These are phyloP conservation scores for Chelon auratus DNA, from an alignment of 2,797 vertebrate genomes.

Conservation along the genomic window DNA sequence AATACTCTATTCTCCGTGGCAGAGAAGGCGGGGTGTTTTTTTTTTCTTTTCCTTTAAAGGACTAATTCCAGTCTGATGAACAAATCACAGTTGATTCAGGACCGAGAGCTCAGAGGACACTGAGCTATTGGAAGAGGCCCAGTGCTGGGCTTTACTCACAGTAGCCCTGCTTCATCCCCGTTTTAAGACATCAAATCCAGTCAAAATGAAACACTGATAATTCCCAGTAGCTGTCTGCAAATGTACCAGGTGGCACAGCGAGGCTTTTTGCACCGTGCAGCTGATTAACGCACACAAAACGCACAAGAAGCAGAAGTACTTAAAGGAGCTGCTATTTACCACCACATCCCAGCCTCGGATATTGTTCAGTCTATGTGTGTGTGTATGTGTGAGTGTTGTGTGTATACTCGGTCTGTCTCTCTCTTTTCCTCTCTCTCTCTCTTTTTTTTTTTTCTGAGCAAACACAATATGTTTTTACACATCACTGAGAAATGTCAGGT, in stretches of 20 bases:
- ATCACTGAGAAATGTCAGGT: constrained; percentile 85
- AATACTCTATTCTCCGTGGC: constrained; percentile 43
- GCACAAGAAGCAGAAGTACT: constrained; percentile 27
- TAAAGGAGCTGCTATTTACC: constrained; percentile 33
- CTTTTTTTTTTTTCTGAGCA: constrained; percentile 66
- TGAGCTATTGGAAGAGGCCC: constrained; percentile 68
- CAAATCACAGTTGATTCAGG: constrained; percentile 67
- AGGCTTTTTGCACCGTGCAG: constrained; percentile 49
- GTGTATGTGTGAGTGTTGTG: constrained; percentile 18
- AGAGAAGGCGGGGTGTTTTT: not conserved
- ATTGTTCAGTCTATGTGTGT: constrained; percentile 16
- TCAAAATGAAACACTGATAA: constrained; percentile 74
- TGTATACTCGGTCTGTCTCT: constrained; percentile 40
- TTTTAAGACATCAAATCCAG: constrained; percentile 76
- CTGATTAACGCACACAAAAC: constrained; percentile 48
- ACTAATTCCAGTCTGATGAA: constrained; percentile 81
- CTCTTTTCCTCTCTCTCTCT: constrained; percentile 46
- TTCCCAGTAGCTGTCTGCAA: constrained; percentile 63
- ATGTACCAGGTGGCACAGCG: constrained; percentile 64
- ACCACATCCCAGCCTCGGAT: constrained; percentile 18
- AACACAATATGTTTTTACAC: constrained; percentile 86
- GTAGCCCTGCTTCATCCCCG: constrained; percentile 65
- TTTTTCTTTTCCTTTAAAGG: constrained; percentile 69
- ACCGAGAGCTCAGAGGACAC: constrained; percentile 60
- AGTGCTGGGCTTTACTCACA: constrained; percentile 63